phyloP scores from a whole-genome alignment of 2,797 vertebrate genomes.

The Ficedula albicollis region DNA sequence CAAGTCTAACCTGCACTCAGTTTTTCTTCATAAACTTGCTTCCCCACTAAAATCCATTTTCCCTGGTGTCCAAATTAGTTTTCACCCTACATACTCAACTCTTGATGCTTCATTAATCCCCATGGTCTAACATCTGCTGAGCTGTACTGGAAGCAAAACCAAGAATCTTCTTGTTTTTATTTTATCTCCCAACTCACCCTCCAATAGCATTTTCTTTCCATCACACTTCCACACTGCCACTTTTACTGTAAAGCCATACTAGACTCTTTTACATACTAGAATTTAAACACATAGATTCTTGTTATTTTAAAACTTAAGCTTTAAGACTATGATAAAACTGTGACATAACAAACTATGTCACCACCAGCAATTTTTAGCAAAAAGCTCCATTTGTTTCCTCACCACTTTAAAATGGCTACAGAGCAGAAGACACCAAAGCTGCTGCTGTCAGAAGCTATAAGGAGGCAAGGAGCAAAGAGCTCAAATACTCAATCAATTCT shows the following conservation, averaged over 20 bases:
- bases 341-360: not conserved
- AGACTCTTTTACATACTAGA: accelerated
- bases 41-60: not conserved
- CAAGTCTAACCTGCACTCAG: not conserved
- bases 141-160: not conserved
- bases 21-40: not conserved
- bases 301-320: not conserved
- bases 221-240: not conserved
- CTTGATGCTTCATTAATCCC: not conserved
- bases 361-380: not conserved
- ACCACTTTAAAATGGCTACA: not conserved
- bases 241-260: not conserved
- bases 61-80: not conserved
- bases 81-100: not conserved
- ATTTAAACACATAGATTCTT: not conserved
- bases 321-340: not conserved
- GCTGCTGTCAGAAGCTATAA: not conserved
- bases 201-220: not conserved
- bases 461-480: not conserved
- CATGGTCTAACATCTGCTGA: not conserved
- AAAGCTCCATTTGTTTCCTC: not conserved
- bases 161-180: not conserved
- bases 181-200: not conserved
- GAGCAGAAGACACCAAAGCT: not conserved
- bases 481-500: not conserved